Evolutionary conservation across 2,797 vertebrate species (phyloP), one percentile per base, ranked within the genome.

Genomic region (Poecilia velifera): DNA sequence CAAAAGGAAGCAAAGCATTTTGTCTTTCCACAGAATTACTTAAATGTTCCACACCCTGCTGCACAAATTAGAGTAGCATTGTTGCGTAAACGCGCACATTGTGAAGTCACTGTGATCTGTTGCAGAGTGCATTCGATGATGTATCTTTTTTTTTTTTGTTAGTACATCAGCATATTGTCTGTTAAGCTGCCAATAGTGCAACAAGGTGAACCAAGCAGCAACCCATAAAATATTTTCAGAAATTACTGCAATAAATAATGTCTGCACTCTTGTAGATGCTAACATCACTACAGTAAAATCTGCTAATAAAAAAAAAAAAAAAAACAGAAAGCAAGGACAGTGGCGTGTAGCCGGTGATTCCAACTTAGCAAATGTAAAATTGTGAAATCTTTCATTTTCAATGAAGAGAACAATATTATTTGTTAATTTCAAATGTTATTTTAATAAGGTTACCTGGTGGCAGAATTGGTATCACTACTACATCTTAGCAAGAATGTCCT

Each of bases 41-140:
- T 78, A 90, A 92, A 89, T 89, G 88, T 80, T 86, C 88, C 18
- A 80, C 77, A 84, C 76, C 84, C 86, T 76, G 88, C 84, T 86
- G 84, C 74, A 82, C 77, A 84, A 73, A 73, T 86, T 72, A 76
- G 85, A 64, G 82, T 76, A 70, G 74, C 73, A 39, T 39, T 39
- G 62, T 66, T 39, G 62, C 34, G 7, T 66, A 66, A 66, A 66
- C 9, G 18, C 7, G 3, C 34, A 66, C 62, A 66, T 66, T 66
- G 18, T 66, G 62, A 66, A 66, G 16, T 66, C 34, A 66, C 34
- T 10, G 34, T 39, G 62, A 66, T 22, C 34, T 66, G 62, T 39
- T 39, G 34, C 18, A 66, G 34, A 3, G 62, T 66, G 34, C 18
- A 66, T 66, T 66, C 18, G 14, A 9, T 66, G 34, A 66, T 66